A percentile compares a stretch with the other conserved stretches of the same genome.
These are phyloP conservation scores for Ianthella basta DNA, from an alignment of 37 sponge, comb jelly and placozoan genomes.

Conservation along the genomic window DNA sequence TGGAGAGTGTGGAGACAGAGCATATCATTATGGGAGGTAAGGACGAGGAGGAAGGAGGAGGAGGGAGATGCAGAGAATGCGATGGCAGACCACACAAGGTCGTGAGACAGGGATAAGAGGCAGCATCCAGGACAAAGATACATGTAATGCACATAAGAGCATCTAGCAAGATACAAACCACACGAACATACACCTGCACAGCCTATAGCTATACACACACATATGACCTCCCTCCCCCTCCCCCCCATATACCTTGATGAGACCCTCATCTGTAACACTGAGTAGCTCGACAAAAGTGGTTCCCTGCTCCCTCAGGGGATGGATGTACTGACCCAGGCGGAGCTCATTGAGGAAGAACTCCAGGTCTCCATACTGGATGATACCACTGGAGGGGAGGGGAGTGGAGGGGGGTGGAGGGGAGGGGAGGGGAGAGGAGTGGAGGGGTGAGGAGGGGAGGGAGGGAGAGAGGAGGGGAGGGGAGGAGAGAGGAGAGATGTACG, in stretches of 20 bases:
- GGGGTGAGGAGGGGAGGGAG: not conserved
- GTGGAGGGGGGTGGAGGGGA: not conserved
- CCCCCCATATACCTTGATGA: not conserved
- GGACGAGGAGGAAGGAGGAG: too few species aligned
- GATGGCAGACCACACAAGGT: too few species aligned
- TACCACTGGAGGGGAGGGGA: not conserved
- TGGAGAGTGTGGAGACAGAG: too few species aligned
- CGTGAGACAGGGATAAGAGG: too few species aligned
- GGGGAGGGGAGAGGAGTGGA: not conserved
- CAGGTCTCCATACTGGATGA: slow-evolving; percentile 22
- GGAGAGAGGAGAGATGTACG: not conserved
- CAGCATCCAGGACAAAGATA: too few species aligned
- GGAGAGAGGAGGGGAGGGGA: not conserved
- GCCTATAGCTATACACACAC: not conserved
- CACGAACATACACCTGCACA: too few species aligned
- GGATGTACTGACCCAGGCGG: not conserved
- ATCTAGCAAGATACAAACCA: too few species aligned
- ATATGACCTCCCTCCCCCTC: not conserved
- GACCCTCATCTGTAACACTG: not conserved
- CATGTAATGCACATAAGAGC: too few species aligned
- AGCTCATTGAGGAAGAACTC: slow-evolving; percentile 15
- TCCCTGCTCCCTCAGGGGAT: not conserved
- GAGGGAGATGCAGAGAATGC: too few species aligned
- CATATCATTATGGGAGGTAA: too few species aligned
- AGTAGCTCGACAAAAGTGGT: not conserved